Evolutionary conservation across 2,888 invertebrate species (phyloP).

Genomic region (Idaea dimidiata): DNA sequence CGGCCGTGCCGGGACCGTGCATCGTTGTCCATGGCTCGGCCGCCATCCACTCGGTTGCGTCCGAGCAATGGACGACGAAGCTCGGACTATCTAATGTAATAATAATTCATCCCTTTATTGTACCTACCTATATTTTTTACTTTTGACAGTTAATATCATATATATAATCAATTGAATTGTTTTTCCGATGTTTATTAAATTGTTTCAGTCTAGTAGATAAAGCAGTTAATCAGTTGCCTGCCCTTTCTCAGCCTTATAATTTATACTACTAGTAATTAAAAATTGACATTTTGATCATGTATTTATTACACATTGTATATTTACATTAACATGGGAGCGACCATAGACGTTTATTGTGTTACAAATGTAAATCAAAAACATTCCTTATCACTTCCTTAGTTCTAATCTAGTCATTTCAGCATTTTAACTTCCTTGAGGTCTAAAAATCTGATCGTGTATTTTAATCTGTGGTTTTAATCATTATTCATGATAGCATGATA

Average conservation of each 20-base stretch:
- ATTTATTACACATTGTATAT: neutral
- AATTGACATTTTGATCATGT: neutral
- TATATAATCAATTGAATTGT: neutral
- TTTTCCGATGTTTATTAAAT: neutral
- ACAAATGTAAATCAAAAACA: neutral
- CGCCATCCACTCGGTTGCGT: too few species aligned
- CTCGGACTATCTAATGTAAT: too few species aligned
- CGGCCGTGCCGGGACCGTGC: too few species aligned
- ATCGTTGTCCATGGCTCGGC: too few species aligned
- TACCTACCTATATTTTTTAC: neutral
- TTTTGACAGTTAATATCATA: neutral
- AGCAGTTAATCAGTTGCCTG: neutral
- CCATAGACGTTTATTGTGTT: constrained; percentile 6
- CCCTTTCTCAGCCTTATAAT: neutral
- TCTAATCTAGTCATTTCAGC: neutral
- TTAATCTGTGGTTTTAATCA: too few species aligned
- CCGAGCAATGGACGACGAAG: too few species aligned
- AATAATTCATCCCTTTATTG: too few species aligned
- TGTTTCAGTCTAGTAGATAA: neutral
- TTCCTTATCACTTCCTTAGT: neutral
- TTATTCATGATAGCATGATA: neutral
- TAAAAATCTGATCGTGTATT: neutral
- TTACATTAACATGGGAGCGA: constrained; percentile 8
- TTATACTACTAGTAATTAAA: neutral
- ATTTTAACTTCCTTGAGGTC: neutral